Percentiles rank a stretch among this genome's conserved stretches.
Conservation (phyloP, 1,140 invertebrate species). For the Drosophila seguyi region DNA sequence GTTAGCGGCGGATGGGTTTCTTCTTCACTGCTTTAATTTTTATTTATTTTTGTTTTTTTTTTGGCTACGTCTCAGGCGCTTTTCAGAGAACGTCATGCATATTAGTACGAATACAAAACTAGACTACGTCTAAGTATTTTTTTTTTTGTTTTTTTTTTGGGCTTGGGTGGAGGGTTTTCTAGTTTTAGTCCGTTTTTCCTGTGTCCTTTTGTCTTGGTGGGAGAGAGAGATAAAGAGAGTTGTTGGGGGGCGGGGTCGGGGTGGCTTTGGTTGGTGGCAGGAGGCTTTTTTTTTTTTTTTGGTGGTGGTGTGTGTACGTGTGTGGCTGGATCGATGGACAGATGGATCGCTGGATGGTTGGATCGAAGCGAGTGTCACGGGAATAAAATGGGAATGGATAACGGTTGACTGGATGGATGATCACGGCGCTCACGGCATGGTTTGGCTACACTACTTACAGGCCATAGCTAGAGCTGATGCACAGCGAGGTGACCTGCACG, state of each 20-base stretch:
- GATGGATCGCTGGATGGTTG: slow-evolving; percentile 33
- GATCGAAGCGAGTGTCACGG: slow-evolving; percentile 28
- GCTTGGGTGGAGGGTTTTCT: slow-evolving; percentile 19
- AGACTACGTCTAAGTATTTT: slow-evolving; percentile 60
- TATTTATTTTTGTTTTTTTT: slow-evolving; percentile 43
- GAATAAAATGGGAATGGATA: slow-evolving; percentile 12
- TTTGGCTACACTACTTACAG: slow-evolving; percentile 90
- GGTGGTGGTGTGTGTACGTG: slow-evolving; percentile 57
- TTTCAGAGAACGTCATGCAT: slow-evolving; percentile 62
- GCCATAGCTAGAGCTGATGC: slow-evolving; percentile 97
- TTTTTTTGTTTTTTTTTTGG: slow-evolving; percentile 19
- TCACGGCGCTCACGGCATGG: neutral
- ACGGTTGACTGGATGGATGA: slow-evolving; percentile 16
- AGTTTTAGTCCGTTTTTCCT: slow-evolving; percentile 49
- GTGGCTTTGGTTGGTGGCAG: slow-evolving; percentile 21
- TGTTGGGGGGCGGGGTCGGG: neutral
- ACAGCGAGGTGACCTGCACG: slow-evolving; percentile 94
- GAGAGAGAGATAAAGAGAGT: too few species aligned
- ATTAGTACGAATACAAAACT: slow-evolving; percentile 58
- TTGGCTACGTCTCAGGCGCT: slow-evolving; percentile 53
- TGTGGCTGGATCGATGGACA: slow-evolving; percentile 45
- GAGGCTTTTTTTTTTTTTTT: slow-evolving; percentile 13
- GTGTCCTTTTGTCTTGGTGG: slow-evolving; percentile 50
- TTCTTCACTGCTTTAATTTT: slow-evolving; percentile 1
- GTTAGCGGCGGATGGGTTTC: slow-evolving; percentile 23